These are phyloP conservation scores for honey bee (Apis mellifera) DNA, from an alignment of 1,140 invertebrate species.

Conservation along the genomic window Amel_HAv3.1 CM009931.2:16800001-16800500, in stretches of 20 bases:
- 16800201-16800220: too few species aligned
- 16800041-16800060: constrained; percentile 72
- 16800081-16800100: constrained; percentile 85
- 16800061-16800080: constrained; percentile 80
- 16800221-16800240: too few species aligned
- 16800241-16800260: too few species aligned
- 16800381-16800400: constrained; percentile 87
- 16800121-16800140: constrained; percentile 80
- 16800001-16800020: constrained; percentile 42
- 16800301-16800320: neutral
- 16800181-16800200: too few species aligned
- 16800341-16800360: neutral
- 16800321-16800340: neutral
- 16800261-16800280: neutral
- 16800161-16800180: neutral
- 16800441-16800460: constrained; percentile 91
- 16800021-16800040: constrained; percentile 38
- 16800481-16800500: constrained; percentile 82
- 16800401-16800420: constrained; percentile 87
- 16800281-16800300: neutral
- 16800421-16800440: constrained; percentile 90
- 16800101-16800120: constrained; percentile 84
- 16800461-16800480: constrained; percentile 88
- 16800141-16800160: neutral
- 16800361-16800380: constrained; percentile 86